phyloP scores from a whole-genome alignment of 2,797 vertebrate species.

The Urocyon cinereoargenteus region DNA sequence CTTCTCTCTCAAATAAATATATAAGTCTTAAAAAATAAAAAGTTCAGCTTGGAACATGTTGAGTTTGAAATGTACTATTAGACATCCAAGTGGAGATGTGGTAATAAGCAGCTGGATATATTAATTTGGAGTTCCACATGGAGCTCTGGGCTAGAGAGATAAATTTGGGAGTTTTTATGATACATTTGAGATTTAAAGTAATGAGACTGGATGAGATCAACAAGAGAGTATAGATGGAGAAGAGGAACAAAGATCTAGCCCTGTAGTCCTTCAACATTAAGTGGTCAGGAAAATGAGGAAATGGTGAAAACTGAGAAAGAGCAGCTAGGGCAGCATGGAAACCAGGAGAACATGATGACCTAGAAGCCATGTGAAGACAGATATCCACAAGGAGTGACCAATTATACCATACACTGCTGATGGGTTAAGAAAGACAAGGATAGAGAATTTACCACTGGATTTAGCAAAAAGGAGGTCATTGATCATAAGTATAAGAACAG shows the following conservation, averaged over 20 bases:
- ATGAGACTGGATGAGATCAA: slow-evolving; percentile 8
- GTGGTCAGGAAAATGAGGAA: slow-evolving; percentile 35
- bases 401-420: neutral
- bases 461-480: neutral
- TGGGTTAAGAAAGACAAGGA: neutral
- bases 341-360: neutral
- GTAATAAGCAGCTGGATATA: neutral
- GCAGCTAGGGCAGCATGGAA: neutral
- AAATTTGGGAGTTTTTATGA: slow-evolving; percentile 38
- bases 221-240: neutral
- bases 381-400: neutral
- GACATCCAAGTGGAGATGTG: neutral
- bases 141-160: slow-evolving; percentile 3
- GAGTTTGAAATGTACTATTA: neutral
- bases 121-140: slow-evolving; percentile 13
- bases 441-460: neutral
- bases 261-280: neutral
- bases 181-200: slow-evolving; percentile 13
- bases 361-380: neutral
- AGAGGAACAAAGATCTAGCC: slow-evolving; percentile 12
- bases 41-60: neutral
- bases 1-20: too few species aligned
- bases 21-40: too few species aligned
- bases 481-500: neutral
- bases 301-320: neutral